Evolutionary conservation across 1,140 invertebrate genomes (phyloP), one percentile per base, ranked within the genome.

Genomic region (Scaptomyza hsui): DNA sequence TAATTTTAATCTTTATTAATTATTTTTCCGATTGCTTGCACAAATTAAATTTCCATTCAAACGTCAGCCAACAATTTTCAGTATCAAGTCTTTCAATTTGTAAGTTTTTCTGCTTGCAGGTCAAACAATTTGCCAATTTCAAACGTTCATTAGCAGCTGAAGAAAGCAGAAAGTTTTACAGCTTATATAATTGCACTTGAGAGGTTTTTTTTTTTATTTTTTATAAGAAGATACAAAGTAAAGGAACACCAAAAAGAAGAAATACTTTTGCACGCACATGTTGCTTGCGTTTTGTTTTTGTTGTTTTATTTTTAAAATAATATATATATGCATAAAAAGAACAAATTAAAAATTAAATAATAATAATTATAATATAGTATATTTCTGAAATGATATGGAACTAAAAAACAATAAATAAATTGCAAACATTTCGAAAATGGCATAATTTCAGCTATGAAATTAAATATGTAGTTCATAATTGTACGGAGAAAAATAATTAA

Each of bases 151-250:
- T 64, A 70, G 64, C 56, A 77, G 73, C 61, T 85, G 65, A 86
- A 69, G 65, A 86, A 88, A 88, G 82, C 82, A 75, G 65, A 72
- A 78, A 59, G 70, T 77, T 80, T 77, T 73, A 77, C 68, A 86
- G 78, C 59, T 88, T 71, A 77, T 81, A 72, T 86, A 86, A 86
- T 86, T 86, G 81, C 81, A 86, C 81, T 86, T 86, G 81, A 86
- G 78, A 86, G 82, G 75, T 75, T 52, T 60, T 15, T 5, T 13
- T 51, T 56, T 35, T 42, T 47, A 53, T 47, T 51, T 57, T 24
- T 19, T 39, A 37, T 44, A 52, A 39, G 10, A 37, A 26, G 32
- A 19, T 52, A 70, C 2, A 51, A 37, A 21, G 9, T 39, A 73
- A 39, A 37, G 35, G 12, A 67, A 53, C 7, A 32, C 16, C n/a